These are phyloP conservation scores for Drosophila ohnishii DNA, from an alignment of 1,140 invertebrate genomes.

Conservation along the genomic window DNA sequence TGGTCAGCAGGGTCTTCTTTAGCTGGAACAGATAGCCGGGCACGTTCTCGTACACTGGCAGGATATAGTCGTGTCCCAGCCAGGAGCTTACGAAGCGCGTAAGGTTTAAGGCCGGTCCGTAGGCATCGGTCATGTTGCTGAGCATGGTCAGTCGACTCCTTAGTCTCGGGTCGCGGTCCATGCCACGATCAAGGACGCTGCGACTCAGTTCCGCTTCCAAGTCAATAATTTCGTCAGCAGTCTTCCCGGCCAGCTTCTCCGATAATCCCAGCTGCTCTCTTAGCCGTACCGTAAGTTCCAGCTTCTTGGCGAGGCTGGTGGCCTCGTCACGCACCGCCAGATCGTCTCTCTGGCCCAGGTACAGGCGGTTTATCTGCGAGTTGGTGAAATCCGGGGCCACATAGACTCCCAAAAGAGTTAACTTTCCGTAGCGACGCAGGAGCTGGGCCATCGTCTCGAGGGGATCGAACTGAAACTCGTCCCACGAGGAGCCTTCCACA, in stretches of 20 bases:
- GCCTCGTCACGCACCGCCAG: slow-evolving; percentile 13
- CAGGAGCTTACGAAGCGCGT: slow-evolving; percentile 65
- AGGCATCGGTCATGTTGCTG: slow-evolving; percentile 53
- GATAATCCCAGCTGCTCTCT: slow-evolving; percentile 48
- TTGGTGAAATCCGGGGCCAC: slow-evolving; percentile 58
- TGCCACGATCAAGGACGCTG: slow-evolving; percentile 29
- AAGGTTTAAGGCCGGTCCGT: slow-evolving; percentile 76
- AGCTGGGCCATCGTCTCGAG: slow-evolving; percentile 85
- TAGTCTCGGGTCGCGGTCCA: slow-evolving; percentile 43
- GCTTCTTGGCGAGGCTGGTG: slow-evolving; percentile 13
- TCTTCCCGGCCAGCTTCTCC: slow-evolving; percentile 5
- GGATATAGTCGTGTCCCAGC: slow-evolving; percentile 59
- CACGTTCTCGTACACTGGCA: slow-evolving; percentile 70
- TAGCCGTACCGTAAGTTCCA: slow-evolving; percentile 27
- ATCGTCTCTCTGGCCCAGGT: slow-evolving; percentile 61
- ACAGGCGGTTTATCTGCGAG: slow-evolving; percentile 62
- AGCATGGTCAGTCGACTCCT: slow-evolving; percentile 55
- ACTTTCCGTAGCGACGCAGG: slow-evolving; percentile 86
- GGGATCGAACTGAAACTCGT: slow-evolving; percentile 86
- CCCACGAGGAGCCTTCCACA: slow-evolving; percentile 86
- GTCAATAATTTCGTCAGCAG: slow-evolving; percentile 28
- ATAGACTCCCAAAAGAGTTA: slow-evolving; percentile 65
- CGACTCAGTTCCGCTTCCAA: slow-evolving; percentile 38
- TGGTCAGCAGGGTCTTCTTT: slow-evolving; percentile 81
- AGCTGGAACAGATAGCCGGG: slow-evolving; percentile 82